These are phyloP conservation scores for Pandion haliaetus DNA, from an alignment of 2,113 vertebrate species.

Conservation along the genomic window DNA sequence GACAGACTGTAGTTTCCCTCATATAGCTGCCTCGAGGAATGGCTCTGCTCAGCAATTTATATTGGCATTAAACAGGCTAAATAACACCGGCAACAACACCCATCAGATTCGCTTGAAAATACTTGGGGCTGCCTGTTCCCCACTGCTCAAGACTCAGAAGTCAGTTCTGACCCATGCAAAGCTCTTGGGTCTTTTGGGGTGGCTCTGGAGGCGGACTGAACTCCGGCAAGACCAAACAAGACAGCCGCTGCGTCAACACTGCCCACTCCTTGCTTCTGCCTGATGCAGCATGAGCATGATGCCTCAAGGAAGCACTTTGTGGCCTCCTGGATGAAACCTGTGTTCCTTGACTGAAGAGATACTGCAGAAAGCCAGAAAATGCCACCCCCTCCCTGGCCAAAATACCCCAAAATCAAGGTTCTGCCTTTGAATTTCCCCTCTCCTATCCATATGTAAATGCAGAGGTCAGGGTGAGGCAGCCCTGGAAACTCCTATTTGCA, in stretches of 20 bases:
- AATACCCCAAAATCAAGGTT: neutral
- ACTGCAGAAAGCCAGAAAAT: neutral
- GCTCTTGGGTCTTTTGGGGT: neutral
- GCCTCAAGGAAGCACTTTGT: neutral
- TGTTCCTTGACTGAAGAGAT: neutral
- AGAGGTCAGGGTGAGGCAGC: neutral
- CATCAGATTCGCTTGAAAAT: neutral
- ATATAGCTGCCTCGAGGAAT: neutral
- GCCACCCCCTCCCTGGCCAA: neutral
- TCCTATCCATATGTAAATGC: neutral
- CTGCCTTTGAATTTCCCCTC: neutral
- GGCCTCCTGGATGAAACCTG: neutral
- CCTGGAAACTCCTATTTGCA: neutral
- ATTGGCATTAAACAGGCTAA: neutral
- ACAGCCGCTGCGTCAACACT: neutral
- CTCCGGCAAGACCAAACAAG: neutral
- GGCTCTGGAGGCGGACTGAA: neutral
- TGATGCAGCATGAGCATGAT: accelerated
- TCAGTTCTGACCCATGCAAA: neutral
- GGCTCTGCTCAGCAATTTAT: neutral
- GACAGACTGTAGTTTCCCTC: neutral
- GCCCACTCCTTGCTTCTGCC: neutral
- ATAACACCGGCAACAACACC: neutral
- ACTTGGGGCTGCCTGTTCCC: neutral
- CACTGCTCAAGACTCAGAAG: neutral